phyloP scores from a whole-genome alignment of 2,113 vertebrate genomes.

The Athene noctua region DNA sequence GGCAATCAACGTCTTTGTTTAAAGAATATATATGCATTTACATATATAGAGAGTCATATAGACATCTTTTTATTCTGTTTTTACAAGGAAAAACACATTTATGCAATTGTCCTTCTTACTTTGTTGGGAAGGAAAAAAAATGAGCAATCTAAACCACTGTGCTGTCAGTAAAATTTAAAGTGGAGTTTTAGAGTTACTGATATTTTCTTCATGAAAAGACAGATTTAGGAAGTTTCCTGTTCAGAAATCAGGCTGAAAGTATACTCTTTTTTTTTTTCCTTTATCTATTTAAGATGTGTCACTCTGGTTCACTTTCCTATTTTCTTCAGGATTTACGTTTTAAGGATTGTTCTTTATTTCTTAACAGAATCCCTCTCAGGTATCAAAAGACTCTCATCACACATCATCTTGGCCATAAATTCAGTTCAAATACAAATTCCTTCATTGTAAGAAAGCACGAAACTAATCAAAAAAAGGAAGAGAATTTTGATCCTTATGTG shows the following conservation, averaged over 20 bases:
- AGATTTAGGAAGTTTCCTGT: neutral
- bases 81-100: neutral
- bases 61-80: neutral
- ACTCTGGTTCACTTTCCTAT: neutral
- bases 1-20: neutral
- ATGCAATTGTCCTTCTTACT: neutral
- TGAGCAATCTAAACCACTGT: neutral
- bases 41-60: neutral
- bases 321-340: neutral
- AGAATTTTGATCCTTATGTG: neutral
- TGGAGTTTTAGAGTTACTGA: neutral
- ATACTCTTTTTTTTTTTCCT: too few relatives aligned
- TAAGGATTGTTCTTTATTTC: neutral
- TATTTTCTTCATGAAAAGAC: neutral
- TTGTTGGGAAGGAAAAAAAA: neutral
- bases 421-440: neutral
- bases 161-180: neutral
- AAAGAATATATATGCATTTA: neutral
- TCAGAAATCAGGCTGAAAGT: neutral
- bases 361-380: neutral
- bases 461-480: neutral
- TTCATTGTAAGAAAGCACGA: neutral
- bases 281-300: neutral
- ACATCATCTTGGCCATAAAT: neutral
- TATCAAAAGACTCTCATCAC: neutral